Evolutionary conservation across 2,888 invertebrate species (phyloP), one percentile per base, ranked within the genome.

Genomic region (Melieria omissa): DNA sequence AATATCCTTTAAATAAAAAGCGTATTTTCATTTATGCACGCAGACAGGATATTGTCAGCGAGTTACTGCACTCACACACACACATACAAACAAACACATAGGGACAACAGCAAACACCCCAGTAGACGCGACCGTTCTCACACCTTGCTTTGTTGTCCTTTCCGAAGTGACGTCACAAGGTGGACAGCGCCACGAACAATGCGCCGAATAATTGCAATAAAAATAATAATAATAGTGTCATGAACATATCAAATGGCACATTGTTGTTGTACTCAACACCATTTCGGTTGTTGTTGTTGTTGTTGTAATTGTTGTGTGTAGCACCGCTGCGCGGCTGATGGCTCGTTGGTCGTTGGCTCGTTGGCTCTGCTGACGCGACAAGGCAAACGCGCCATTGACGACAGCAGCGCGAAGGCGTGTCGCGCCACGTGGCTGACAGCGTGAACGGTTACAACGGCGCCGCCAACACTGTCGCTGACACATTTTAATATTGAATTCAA

Each of bases 1-100:
- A 70, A 70, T 64, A 70, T 57, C 55, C 12, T 57, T 70, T 55
- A 57, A 70, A 70, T 57, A 63, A 57, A 70, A 70, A 64, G 41
- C 55, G 63, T 54, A 63, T 55, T 63, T 29, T 69, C 69, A 62
- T 69, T 69, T 69, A 63, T 44, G 61, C 61, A 52, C 68, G 54
- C 62, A 69, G 63, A 64, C 63, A 63, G 72, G 49, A 68, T 64
- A 68, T 67, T 71, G 71, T 71, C 72, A 72, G 55, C 72, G 67
- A 63, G 64, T 65, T 71, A 65, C 61, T 52, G 61, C 44, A 52
- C 45, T 29, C 61, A 41, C 60, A 44, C 58, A 57, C 9, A 45
- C 47, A 10, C 16, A 52, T 9, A 44, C 45, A 49, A 5, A 52
- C n/a, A 10, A 45, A 55, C 46, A 61, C 41, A 54, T n/a, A 62